Percentiles rank a stretch among this genome's conserved stretches.
phyloP scores from a whole-genome alignment of 1,140 invertebrate genomes.

The Pristionchus pacificus region DNA sequence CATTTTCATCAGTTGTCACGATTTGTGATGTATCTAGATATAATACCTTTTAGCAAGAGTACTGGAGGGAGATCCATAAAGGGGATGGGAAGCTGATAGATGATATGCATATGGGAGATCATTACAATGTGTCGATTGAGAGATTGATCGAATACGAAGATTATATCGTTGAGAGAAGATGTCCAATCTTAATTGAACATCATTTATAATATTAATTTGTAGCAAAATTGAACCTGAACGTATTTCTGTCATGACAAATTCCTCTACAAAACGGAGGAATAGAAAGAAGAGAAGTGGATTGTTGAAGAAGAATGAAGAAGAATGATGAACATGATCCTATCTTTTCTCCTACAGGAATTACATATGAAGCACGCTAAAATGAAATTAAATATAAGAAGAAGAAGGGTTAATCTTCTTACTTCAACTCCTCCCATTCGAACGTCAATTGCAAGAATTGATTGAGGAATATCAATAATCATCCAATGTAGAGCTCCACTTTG shows the following conservation, averaged over 20 bases:
- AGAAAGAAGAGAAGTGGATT: background rate
- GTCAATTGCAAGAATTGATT: constrained; percentile 38
- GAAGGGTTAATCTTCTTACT: background rate
- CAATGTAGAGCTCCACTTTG: constrained; percentile 39
- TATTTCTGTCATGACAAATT: background rate
- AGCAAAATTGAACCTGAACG: background rate
- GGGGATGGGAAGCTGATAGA: constrained; percentile 2
- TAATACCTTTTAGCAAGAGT: too few species aligned
- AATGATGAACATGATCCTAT: background rate
- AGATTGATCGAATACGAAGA: constrained; percentile 15
- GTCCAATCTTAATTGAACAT: constrained; percentile 14
- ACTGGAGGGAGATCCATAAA: too few species aligned
- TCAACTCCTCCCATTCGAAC: constrained; percentile 23
- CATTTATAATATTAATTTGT: too few species aligned
- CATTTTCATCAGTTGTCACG: too few species aligned
- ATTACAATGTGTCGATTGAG: constrained; percentile 9
- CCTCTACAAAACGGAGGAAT: background rate
- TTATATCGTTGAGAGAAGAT: constrained; percentile 24
- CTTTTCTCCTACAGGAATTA: background rate
- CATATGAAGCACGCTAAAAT: background rate
- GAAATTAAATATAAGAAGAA: background rate
- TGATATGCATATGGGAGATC: constrained; percentile 28
- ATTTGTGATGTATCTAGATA: too few species aligned
- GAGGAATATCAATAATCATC: constrained; percentile 47
- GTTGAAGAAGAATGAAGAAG: background rate